Evolutionary conservation across 2,888 invertebrate species (phyloP).

Genomic region (Mellilla xanthometata): DNA sequence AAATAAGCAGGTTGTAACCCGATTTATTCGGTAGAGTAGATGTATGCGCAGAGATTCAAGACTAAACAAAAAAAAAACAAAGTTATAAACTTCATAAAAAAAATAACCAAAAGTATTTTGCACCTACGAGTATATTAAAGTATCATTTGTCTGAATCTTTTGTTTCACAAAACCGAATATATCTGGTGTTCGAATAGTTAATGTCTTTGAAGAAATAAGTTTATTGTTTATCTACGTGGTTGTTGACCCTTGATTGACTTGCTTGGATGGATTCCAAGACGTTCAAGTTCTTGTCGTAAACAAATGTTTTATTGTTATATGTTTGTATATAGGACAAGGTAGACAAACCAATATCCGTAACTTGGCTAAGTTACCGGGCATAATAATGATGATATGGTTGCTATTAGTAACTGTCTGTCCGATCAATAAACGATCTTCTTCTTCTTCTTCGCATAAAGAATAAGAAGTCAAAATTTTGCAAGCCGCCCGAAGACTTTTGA

Average conservation of each 20-base stretch:
- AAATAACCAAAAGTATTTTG: too few species aligned
- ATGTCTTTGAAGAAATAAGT: constrained; percentile 28
- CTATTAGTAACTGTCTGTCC: too few species aligned
- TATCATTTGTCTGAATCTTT: too few species aligned
- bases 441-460: too few species aligned
- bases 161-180: too few species aligned
- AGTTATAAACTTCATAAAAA: not conserved
- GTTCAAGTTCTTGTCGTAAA: constrained; percentile 23
- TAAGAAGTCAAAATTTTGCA: too few species aligned
- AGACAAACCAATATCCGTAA: constrained; percentile 1
- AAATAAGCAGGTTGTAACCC: constrained; percentile 23
- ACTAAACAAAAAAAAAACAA: not conserved
- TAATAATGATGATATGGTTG: too few species aligned
- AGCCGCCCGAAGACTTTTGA: too few species aligned
- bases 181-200: constrained; percentile 38
- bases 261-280: constrained; percentile 42
- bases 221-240: constrained; percentile 34
- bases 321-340: not conserved
- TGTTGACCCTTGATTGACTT: constrained; percentile 35
- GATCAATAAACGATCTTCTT: too few species aligned
- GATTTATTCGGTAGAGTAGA: constrained; percentile 3
- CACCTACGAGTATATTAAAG: too few species aligned
- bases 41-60: too few species aligned
- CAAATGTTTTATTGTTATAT: constrained; percentile 15
- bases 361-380: too few species aligned